Evolutionary conservation across 2,797 vertebrate species (phyloP), one percentile per base, ranked within the genome.

Genomic region (Pipistrellus pygmaeus): DNA sequence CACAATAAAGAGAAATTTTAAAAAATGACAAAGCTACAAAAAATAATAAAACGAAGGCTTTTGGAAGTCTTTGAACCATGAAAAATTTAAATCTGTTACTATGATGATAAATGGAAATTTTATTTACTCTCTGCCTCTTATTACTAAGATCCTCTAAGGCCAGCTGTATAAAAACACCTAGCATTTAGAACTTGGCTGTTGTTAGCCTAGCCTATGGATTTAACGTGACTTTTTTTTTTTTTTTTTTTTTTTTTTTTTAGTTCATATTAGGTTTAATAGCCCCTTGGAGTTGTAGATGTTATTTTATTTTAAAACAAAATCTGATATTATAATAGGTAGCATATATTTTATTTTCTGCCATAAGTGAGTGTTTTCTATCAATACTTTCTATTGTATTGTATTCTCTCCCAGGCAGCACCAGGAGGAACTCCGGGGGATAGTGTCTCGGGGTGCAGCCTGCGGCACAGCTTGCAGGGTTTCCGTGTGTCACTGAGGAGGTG

Each of bases 201-300:
- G 30, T 84, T 88, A 76, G 51, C 11, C 20, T 77, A 35, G 32
- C 44, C 35, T 88, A 1, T 89, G 20, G 41, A 80, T 9, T 66
- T 60, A 48, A 76, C 48, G 27, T 12, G 17, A 30, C 4, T 91
- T 88, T 93, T 14, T 69, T 41, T 41, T 41, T 41, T 38, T 69
- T 41, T 41, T 41, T 41, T 38, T 41, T 41, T n/a, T n/a, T n/a
- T 41, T 41, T 41, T 72, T 66, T n/a, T 62, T 20, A 17, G 84
- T 91, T 84, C 69, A 80, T 78, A 46, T 55, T 77, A 69, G 55
- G 12, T 91, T 93, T 85, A 81, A 57, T 82, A 85, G 53, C 15
- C 32, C 41, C 8, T 35, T 32, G 35, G 69, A 93, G 41, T 73
- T 82, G 23, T 38, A 41, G 71, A 38, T 87, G 14, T 57, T 73